Evolutionary conservation across 2,888 invertebrate species (phyloP).

Genomic region (Drosophila diplacantha): DNA sequence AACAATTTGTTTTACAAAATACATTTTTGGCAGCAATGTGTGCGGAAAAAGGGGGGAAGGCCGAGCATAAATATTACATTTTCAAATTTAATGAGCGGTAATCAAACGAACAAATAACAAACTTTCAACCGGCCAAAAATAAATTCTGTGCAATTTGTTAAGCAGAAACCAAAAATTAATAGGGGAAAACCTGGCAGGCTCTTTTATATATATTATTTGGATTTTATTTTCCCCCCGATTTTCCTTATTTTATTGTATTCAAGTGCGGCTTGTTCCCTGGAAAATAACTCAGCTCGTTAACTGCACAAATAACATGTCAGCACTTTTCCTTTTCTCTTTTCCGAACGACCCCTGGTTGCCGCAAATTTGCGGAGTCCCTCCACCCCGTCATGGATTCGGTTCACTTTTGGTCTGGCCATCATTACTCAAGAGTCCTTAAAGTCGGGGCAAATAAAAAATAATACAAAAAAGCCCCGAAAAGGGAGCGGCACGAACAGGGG

Average conservation of each 20-base stretch:
- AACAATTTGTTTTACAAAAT: slow-evolving; percentile 17
- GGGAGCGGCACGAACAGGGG: not conserved
- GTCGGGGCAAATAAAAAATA: slow-evolving; percentile 57
- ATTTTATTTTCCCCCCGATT: slow-evolving; percentile 22
- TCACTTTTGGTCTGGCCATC: slow-evolving; percentile 64
- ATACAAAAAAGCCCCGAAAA: slow-evolving; percentile 32
- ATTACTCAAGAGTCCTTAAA: slow-evolving; percentile 72
- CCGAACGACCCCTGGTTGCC: slow-evolving; percentile 22
- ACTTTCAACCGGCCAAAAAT: slow-evolving; percentile 27
- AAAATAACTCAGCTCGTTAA: slow-evolving; percentile 72
- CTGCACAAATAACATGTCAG: slow-evolving; percentile 73
- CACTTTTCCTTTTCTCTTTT: slow-evolving; percentile 64
- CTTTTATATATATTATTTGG: slow-evolving; percentile 14
- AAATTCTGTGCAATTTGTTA: slow-evolving; percentile 28
- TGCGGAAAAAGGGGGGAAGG: not conserved
- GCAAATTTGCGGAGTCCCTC: slow-evolving; percentile 33
- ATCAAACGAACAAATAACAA: slow-evolving; percentile 55
- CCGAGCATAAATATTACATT: slow-evolving; percentile 50
- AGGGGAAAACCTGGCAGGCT: not conserved
- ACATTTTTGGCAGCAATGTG: slow-evolving; percentile 3
- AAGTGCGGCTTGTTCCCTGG: slow-evolving; percentile 65
- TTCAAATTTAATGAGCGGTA: slow-evolving; percentile 64
- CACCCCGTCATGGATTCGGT: slow-evolving; percentile 23
- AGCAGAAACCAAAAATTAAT: slow-evolving; percentile 21
- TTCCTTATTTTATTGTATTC: slow-evolving; percentile 42